Base-by-base conservation (phyloP, 2,888 invertebrate species). In the Ecliptopera silaceata region DNA sequence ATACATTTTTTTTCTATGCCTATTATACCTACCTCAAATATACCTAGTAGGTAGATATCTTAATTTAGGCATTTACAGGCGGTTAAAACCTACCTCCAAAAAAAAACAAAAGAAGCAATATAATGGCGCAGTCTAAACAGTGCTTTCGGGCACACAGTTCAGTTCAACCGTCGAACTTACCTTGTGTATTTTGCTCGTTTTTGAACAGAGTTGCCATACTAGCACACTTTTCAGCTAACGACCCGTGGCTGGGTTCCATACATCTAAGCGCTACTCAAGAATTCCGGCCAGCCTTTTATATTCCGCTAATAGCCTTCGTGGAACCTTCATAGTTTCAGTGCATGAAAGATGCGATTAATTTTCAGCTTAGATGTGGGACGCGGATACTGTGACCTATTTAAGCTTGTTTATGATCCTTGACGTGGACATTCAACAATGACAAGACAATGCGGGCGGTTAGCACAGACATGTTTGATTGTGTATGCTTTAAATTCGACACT, bases 261-360 rank as follows among this genome's bases (percentile, higher is more conserved):
- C 59, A 60, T 58, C 59, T 57, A 61, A 65, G 67, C 67, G 56
- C 65, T 71, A 70, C 71, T 75, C 65, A 69, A 72, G 72, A 75
- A 76, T 71, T 71, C 71, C 73, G 72, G 70, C 75, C 72, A 71
- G 64, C 69, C 76, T 75, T 79, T 79, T 76, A 76, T 77, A 70
- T 71, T 70, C 63, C 63, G 63, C 74, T 80, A 80, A 79, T 79
- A 77, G 78, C 74, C 69, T 70, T 61, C 62, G 58, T 43, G 26
- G 31, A 53, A 58, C 66, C 70, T 68, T 62, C 67, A 68, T 64
- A 68, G 65, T 66, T 61, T 62, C 59, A 60, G 49, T 59, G 64
- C 65, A 65, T 67, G 64, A 66, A 66, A 66, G 68, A 72, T 69
- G 66, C 62, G 67, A 65, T 70, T 68, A 69, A 69, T 69, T 66